Percentiles rank a stretch among this genome's conserved stretches.
These are phyloP conservation scores for Arothron firmamentum DNA, from an alignment of 2,113 vertebrate genomes.

Conservation along the genomic window DNA sequence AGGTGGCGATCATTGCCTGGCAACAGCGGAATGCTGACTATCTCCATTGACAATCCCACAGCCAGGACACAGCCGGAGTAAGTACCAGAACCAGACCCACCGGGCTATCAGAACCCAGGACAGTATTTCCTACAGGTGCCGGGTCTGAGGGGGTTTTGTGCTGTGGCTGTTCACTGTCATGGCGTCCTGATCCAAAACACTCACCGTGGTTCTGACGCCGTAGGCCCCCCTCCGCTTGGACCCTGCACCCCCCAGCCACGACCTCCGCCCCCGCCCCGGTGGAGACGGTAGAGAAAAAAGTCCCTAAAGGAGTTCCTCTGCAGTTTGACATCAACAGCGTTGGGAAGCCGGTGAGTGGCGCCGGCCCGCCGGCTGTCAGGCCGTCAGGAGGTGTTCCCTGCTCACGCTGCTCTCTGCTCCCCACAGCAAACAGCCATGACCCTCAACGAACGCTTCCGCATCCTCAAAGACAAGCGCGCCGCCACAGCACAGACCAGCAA, in stretches of 20 bases:
- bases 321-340: constrained; percentile 98
- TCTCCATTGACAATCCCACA: constrained; percentile 94
- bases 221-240: constrained; percentile 84
- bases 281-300: constrained; percentile 82
- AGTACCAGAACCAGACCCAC: constrained; percentile 39
- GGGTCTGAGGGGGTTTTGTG: too few species aligned
- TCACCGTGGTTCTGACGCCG: not conserved
- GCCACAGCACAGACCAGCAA: constrained; percentile 72
- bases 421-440: constrained; percentile 87
- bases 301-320: constrained; percentile 90
- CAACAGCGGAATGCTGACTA: constrained; percentile 85
- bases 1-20: constrained; percentile 88
- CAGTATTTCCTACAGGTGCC: too few species aligned
- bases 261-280: constrained; percentile 74
- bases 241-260: constrained; percentile 77
- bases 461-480: constrained; percentile 87
- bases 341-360: constrained; percentile 83
- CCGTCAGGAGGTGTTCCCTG: too few species aligned
- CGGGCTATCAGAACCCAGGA: too few species aligned
- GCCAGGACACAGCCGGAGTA: constrained; percentile 86
- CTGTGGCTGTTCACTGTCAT: too few species aligned
- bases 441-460: constrained; percentile 90
- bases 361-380: too few species aligned
- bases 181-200: too few species aligned
- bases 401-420: not conserved